These are phyloP conservation scores for Meles meles DNA, from an alignment of 2,113 vertebrate species.

Conservation along the genomic window DNA sequence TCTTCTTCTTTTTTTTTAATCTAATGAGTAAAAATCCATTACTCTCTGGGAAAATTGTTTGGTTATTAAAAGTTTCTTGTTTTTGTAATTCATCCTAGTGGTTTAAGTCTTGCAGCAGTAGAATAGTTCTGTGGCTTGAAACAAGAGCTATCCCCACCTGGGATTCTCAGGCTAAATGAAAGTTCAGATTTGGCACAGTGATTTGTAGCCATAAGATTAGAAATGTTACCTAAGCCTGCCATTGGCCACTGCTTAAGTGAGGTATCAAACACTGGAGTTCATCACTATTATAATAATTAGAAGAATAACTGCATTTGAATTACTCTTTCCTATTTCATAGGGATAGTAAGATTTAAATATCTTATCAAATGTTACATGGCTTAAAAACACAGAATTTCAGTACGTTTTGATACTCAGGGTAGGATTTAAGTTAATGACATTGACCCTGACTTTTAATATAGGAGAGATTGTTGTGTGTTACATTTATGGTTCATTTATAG, in stretches of 20 bases:
- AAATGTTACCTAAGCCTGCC: background rate
- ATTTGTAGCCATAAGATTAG: background rate
- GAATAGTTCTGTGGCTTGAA: background rate
- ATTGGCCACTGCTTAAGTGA: background rate
- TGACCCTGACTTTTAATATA: background rate
- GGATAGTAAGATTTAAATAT: background rate
- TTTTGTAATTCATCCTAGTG: background rate
- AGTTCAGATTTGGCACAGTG: background rate
- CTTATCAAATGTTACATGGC: background rate
- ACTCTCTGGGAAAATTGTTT: background rate
- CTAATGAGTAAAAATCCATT: background rate
- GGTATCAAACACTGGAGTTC: background rate
- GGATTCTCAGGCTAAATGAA: background rate
- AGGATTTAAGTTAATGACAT: conserved; percentile 6
- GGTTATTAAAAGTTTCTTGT: background rate
- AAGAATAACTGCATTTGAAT: background rate
- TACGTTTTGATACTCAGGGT: background rate
- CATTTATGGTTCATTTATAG: background rate
- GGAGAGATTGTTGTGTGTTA: background rate
- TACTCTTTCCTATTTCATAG: background rate
- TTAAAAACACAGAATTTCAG: background rate
- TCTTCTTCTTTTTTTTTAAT: background rate
- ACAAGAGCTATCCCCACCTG: background rate
- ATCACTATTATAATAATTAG: background rate
- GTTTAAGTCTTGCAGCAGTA: background rate